These are phyloP conservation scores for Propsilocerus akamusi DNA, from an alignment of 1,140 invertebrate genomes.

Conservation along the genomic window DNA sequence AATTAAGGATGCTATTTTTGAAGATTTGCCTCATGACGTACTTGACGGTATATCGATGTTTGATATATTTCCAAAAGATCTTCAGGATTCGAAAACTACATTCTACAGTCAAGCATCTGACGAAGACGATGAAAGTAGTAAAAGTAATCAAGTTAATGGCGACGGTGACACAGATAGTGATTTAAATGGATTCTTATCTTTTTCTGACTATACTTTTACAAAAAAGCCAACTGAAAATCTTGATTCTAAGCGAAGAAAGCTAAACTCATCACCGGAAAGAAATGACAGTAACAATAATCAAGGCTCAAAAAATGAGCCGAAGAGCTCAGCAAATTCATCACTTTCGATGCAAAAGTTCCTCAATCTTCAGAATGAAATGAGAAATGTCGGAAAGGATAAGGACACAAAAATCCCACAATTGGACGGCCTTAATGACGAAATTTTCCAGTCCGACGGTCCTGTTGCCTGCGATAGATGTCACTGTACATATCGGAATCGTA, in stretches of 20 bases:
- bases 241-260: conserved; percentile 10
- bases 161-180: not conserved
- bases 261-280: conserved; percentile 17
- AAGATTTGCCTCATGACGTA: conserved; percentile 60
- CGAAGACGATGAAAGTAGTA: not conserved
- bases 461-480: conserved; percentile 76
- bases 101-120: not conserved
- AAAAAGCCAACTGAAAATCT: conserved; percentile 4
- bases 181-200: not conserved
- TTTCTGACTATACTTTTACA: not conserved
- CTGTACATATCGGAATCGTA: conserved; percentile 70
- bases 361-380: conserved; percentile 23
- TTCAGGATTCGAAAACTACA: conserved; percentile 9
- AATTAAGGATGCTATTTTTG: conserved; percentile 64
- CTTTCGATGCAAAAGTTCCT: conserved; percentile 27
- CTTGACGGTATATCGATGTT: conserved; percentile 68
- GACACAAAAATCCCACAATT: conserved; percentile 42
- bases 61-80: conserved; percentile 43
- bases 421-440: conserved; percentile 49
- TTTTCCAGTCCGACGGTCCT: conserved; percentile 37
- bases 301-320: conserved; percentile 32
- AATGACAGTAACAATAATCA: conserved; percentile 25
- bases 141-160: not conserved
- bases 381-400: conserved; percentile 14
- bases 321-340: conserved; percentile 39